phyloP scores from a whole-genome alignment of 2,888 invertebrate species.

The Himalopsyche kuldschensis region DNA sequence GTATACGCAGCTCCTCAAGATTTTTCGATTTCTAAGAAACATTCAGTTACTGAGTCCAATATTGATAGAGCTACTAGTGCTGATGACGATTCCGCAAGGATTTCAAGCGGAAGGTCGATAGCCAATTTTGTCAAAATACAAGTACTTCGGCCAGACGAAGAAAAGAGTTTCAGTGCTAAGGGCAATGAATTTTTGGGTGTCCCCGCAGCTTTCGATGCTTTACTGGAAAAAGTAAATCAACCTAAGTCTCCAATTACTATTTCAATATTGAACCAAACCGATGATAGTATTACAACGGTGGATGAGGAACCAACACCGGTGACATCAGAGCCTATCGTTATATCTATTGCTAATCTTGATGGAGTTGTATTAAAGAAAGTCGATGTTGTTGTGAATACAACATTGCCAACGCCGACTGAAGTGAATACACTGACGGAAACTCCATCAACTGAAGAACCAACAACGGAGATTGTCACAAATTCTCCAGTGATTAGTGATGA shows the following conservation, averaged over 20 bases:
- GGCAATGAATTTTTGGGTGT: slow-evolving; percentile 52
- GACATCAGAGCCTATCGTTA: slow-evolving; percentile 47
- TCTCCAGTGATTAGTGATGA: not conserved
- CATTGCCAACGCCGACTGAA: slow-evolving; percentile 41
- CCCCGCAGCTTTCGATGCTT: slow-evolving; percentile 40
- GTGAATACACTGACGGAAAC: not conserved
- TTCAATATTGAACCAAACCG: slow-evolving; percentile 42
- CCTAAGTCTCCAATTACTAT: slow-evolving; percentile 47
- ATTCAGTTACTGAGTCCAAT: not conserved
- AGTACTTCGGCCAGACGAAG: slow-evolving; percentile 48
- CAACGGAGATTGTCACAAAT: slow-evolving; percentile 29
- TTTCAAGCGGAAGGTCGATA: slow-evolving; percentile 47
- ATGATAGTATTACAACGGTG: slow-evolving; percentile 34
- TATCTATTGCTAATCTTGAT: slow-evolving; percentile 52
- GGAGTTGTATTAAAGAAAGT: slow-evolving; percentile 50
- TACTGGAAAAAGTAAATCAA: slow-evolving; percentile 40
- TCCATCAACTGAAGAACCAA: not conserved
- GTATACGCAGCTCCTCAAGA: slow-evolving; percentile 54
- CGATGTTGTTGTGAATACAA: slow-evolving; percentile 29
- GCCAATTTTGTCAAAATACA: slow-evolving; percentile 49
- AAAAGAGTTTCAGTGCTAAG: slow-evolving; percentile 50
- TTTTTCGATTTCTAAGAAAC: not conserved
- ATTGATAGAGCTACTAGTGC: not conserved
- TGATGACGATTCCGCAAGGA: slow-evolving; percentile 14
- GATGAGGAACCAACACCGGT: slow-evolving; percentile 40